Base-by-base conservation (phyloP, 2,888 invertebrate genomes). In the Andrena bucephala region DNA sequence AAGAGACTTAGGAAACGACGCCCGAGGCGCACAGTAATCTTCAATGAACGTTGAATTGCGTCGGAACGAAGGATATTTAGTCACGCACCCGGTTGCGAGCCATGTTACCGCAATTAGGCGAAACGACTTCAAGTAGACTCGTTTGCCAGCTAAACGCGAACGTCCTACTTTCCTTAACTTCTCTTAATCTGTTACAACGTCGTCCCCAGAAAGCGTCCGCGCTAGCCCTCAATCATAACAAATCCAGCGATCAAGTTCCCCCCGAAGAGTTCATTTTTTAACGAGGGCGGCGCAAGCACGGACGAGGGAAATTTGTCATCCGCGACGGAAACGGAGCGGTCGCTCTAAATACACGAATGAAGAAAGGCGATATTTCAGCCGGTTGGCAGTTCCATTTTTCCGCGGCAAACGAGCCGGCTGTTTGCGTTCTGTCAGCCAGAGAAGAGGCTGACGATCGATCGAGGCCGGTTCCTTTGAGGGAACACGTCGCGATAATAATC, bases 401-500 rank as follows among this genome's bases (percentile, higher is more conserved):
- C 59, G 24, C 42, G 50, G 48, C 24, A 57, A 57, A 36, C 65
- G 50, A 65, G 24, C 24, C 48, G 27, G 60, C 68, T 31, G 33
- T 75, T 69, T 69, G 65, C 63, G 24, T 54, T 76, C 72, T 50
- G 72, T 60, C 52, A 24, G 36, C 33, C 36, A 27, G 29, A 24
- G 62, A 71, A 80, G 52, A 62, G 42, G 2, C 50, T 36, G 24
- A 29, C 68, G 74, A 72, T 65, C 60, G 62, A 13, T 27, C 33
- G 33, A 10, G 57, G 24, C 24, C 57, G 36, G 24, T 31, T 70
- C 68, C 31, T 74, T 70, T 24, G 66, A 65, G 24, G 24, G 27
- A 75, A 59, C 50, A 68, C 66, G 78, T 78, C 70, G 33, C 68
- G 84, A 83, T 84, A 79, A 84, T 50, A 59, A 79, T 79, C 79